phyloP scores from a whole-genome alignment of 2,888 invertebrate genomes.

The Tetropium fuscum region DNA sequence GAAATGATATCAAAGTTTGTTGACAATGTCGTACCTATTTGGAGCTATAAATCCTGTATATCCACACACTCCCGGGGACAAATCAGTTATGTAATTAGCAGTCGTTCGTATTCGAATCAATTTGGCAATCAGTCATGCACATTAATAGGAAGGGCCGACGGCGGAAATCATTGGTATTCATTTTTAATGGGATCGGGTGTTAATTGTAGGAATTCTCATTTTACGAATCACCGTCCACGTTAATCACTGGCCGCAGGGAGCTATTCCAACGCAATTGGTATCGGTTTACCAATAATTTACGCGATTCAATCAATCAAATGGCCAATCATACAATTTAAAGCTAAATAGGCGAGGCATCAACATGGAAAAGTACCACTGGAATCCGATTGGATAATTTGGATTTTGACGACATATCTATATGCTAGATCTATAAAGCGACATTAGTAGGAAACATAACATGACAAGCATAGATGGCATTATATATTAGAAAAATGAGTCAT shows the following conservation, averaged over 20 bases:
- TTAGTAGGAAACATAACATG: too few species aligned
- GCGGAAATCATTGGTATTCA: conserved; percentile 15
- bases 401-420: too few species aligned
- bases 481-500: background rate
- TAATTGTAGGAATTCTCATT: conserved; percentile 63
- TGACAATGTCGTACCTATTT: too few species aligned
- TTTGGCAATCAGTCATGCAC: conserved; percentile 21
- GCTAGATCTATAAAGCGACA: too few species aligned
- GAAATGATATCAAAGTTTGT: too few species aligned
- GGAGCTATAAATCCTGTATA: too few species aligned
- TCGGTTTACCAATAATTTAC: conserved; percentile 57
- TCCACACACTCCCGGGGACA: too few species aligned
- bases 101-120: conserved; percentile 14
- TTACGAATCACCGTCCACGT: conserved; percentile 63
- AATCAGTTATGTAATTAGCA: background rate
- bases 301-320: conserved; percentile 55
- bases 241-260: conserved; percentile 60
- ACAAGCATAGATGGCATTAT: background rate
- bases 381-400: background rate
- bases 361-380: conserved; percentile 22
- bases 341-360: conserved; percentile 30
- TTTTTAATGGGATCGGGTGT: conserved; percentile 44
- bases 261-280: conserved; percentile 51
- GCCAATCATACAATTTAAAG: conserved; percentile 44
- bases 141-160: conserved; percentile 6